phyloP scores from a whole-genome alignment of 2,113 vertebrate genomes.

The Psammodynastes pulverulentus region DNA sequence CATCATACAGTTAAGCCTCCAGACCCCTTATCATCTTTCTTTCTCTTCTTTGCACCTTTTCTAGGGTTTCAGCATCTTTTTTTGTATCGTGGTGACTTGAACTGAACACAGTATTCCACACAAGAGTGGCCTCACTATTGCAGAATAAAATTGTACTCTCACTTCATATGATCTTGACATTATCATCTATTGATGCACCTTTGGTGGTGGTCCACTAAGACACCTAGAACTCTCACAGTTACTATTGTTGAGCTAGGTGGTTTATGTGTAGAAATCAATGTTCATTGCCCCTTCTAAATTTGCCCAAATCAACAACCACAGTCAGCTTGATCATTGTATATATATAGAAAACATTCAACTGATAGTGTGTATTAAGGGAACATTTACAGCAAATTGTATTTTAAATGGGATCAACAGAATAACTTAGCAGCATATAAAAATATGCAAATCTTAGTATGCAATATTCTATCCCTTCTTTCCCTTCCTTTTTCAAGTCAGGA shows the following conservation, averaged over 20 bases:
- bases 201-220: background rate
- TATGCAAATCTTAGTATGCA: background rate
- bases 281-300: background rate
- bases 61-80: background rate
- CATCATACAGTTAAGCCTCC: background rate
- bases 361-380: background rate
- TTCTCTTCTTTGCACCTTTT: background rate
- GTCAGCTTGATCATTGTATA: background rate
- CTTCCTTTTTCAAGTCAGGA: background rate
- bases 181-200: too few relatives aligned
- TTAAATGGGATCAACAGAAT: background rate
- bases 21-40: background rate
- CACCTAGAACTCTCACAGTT: background rate
- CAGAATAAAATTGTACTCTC: background rate
- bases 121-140: background rate
- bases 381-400: background rate
- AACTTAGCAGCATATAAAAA: background rate
- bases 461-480: background rate
- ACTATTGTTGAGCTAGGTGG: background rate
- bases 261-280: background rate
- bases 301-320: background rate
- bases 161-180: background rate
- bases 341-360: background rate
- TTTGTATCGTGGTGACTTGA: background rate
- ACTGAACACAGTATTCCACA: background rate